A percentile compares a stretch with the other conserved stretches of the same genome.
These are phyloP conservation scores for Ypsolopha scabrella DNA, from an alignment of 2,888 invertebrate species.

Conservation along the genomic window DNA sequence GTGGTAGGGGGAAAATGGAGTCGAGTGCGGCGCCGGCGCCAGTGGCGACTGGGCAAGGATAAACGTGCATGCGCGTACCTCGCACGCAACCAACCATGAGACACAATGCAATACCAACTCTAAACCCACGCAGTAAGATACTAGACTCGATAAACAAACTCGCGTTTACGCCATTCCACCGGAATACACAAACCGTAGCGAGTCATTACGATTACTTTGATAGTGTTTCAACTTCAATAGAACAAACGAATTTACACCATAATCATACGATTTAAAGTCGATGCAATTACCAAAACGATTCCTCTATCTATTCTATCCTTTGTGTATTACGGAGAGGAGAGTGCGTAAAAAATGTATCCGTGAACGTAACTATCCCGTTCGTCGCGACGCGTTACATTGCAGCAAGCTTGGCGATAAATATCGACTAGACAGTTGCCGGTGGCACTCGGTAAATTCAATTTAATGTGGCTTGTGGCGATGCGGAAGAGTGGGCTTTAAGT, in stretches of 20 bases:
- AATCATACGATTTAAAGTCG: constrained; percentile 37
- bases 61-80: constrained; percentile 38
- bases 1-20: constrained; percentile 59
- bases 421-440: constrained; percentile 40
- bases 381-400: constrained; percentile 47
- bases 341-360: constrained; percentile 47
- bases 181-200: constrained; percentile 59
- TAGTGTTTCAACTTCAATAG: constrained; percentile 31
- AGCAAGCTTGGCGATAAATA: constrained; percentile 51
- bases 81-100: constrained; percentile 21
- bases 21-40: constrained; percentile 64
- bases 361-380: constrained; percentile 48
- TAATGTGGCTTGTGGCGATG: constrained; percentile 31
- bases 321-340: constrained; percentile 27
- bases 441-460: constrained; percentile 24
- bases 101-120: constrained; percentile 22
- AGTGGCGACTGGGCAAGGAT: constrained; percentile 46
- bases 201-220: constrained; percentile 59
- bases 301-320: constrained; percentile 24
- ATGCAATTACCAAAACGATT: constrained; percentile 16
- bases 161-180: constrained; percentile 31
- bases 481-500: constrained; percentile 29
- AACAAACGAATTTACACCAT: constrained; percentile 45
- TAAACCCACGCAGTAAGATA: constrained; percentile 20
- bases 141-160: constrained; percentile 12